Base-by-base conservation (phyloP, 2,888 invertebrate genomes). In the Conistra vaccinii region DNA sequence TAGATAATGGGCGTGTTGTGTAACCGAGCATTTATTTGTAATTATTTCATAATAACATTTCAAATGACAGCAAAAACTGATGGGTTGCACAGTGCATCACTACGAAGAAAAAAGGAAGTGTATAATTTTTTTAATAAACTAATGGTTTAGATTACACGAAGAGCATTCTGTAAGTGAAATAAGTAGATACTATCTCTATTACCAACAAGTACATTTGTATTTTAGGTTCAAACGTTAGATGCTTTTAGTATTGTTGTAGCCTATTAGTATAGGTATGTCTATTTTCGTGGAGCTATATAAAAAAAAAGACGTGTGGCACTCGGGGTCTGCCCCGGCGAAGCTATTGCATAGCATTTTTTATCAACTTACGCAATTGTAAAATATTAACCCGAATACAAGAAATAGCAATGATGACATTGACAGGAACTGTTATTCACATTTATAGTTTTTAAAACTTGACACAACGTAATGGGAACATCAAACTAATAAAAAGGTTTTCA, bases 31-130 rank as follows among this genome's bases (percentile, higher is more conserved):
- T 80, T 79, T 68, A 73, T 70, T 75, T 70, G 51, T 74, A 74
- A 74, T 78, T 81, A 69, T 81, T 81, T 76, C 71, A 53, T 71
- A 76, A 78, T 70, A 70, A 77, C 58, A 67, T 73, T 78, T 76
- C 55, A 48, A 83, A 85, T 85, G 67, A 76, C 73, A 72, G 76
- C 51, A 84, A 63, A 69, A 80, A 69, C 78, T 55, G 68, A 71
- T 82, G 61, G 26, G 62, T 69, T 67, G 60, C 58, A 60, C 45
- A 45, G 72, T 57, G 71, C 67, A 68, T 73, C 73, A 53, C 42
- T 53, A 29, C 26, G 26, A n/a, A 35, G 39, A 65, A 55, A 78
- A 53, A 69, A 35, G 20, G 5, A 51, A 35, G 6, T 51, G 20
- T 29, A 58, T 42, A 5, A 20, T n/a, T 23, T 5, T 5, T 68